Conservation (phyloP, 2,888 invertebrate genomes). For the Cataglyphis altisquamis region DNA sequence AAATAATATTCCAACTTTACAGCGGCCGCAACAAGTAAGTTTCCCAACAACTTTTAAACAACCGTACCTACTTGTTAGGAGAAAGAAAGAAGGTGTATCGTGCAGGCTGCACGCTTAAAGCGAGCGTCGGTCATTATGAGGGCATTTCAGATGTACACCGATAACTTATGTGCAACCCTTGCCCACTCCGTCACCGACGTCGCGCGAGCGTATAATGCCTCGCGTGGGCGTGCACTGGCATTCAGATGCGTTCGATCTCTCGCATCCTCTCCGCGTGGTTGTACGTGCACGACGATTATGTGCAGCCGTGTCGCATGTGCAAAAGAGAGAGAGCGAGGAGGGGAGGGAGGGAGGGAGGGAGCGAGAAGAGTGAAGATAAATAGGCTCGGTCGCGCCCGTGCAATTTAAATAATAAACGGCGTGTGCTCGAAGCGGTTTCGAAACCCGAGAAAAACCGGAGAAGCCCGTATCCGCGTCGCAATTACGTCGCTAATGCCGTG, state of each 20-base stretch:
- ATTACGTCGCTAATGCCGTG: constrained; percentile 29
- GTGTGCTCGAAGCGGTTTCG: background rate
- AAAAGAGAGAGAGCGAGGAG: constrained; percentile 15
- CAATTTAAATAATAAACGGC: constrained; percentile 38
- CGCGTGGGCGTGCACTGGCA: constrained; percentile 32
- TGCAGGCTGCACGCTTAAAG: background rate
- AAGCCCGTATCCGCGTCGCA: constrained; percentile 27
- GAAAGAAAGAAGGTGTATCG: background rate
- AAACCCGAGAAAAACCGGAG: constrained; percentile 31
- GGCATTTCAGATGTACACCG: constrained; percentile 35
- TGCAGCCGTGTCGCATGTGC: constrained; percentile 23
- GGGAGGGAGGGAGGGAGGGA: background rate
- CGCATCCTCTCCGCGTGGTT: background rate
- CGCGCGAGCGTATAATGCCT: constrained; percentile 22
- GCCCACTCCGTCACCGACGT: constrained; percentile 19
- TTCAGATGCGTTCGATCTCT: constrained; percentile 52
- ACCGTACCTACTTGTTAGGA: background rate
- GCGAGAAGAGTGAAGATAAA: constrained; percentile 29
- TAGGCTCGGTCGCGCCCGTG: constrained; percentile 36
- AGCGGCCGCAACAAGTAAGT: constrained; percentile 47
- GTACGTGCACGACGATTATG: constrained; percentile 33
- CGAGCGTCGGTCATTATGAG: constrained; percentile 26
- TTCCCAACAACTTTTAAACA: constrained; percentile 41
- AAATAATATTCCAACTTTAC: constrained; percentile 43
- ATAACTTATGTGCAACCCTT: constrained; percentile 34